Evolutionary conservation across 2,113 vertebrate genomes (phyloP).

Genomic region (Gasterosteus nipponicus): DNA sequence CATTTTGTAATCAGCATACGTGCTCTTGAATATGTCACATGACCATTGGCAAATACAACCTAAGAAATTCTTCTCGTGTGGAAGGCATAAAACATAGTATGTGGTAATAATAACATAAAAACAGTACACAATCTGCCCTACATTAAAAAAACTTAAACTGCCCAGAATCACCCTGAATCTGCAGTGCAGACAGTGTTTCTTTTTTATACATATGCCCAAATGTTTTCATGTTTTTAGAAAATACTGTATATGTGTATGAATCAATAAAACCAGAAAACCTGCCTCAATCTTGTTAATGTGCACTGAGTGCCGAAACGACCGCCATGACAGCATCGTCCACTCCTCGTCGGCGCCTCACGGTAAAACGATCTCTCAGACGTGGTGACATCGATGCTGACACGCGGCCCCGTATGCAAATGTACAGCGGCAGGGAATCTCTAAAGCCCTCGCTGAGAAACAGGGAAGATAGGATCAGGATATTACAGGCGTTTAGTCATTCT

Average conservation of each 20-base stretch:
- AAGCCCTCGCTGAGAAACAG: constrained; percentile 13
- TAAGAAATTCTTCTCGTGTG: not conserved
- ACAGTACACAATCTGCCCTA: not conserved
- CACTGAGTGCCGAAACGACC: too few species aligned
- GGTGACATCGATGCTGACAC: constrained; percentile 20
- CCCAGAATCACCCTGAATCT: not conserved
- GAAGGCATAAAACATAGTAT: not conserved
- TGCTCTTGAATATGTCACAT: not conserved
- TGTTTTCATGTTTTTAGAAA: not conserved
- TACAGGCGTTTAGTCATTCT: constrained; percentile 29
- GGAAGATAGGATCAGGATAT: constrained; percentile 39
- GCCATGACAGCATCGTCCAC: not conserved
- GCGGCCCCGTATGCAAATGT: constrained; percentile 40
- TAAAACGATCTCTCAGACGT: constrained; percentile 10
- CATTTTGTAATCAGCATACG: not conserved
- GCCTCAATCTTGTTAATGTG: not conserved
- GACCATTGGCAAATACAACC: not conserved
- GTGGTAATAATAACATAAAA: not conserved
- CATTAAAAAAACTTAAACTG: not conserved
- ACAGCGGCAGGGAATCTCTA: constrained; percentile 48
- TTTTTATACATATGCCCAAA: not conserved
- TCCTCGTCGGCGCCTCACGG: not conserved
- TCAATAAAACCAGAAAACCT: not conserved
- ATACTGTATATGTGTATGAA: too few species aligned
- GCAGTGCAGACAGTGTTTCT: not conserved